Base-by-base conservation (phyloP, 2,113 vertebrate genomes). In the Cyprinus carpio region DNA sequence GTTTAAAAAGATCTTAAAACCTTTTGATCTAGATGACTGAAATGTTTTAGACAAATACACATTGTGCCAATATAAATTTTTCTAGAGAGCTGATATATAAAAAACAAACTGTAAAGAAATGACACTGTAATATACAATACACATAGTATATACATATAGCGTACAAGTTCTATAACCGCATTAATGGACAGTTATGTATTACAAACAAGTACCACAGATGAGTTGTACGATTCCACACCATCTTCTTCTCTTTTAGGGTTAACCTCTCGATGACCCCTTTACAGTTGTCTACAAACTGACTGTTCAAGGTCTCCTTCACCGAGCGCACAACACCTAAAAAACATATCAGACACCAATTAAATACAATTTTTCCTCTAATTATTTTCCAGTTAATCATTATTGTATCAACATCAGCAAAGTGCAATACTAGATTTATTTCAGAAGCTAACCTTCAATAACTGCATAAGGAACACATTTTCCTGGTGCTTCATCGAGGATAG, bases 141-240 rank as follows among this genome's bases (percentile, higher is more conserved):
- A 2, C 18, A 54, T 18, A 18, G 29, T 29, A 67, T 10, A 37
- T 1, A 37, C 37, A 37, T 5, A 40, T 67, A 31, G 6, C 18
- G 64, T 31, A 67, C 4, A 67, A 6, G 16, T 31, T 18, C 3
- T 31, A 16, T 8, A 67, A 29, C 40, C 2, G 10, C 40, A 43
- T 43, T 43, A 43, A 43, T 10, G 2, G 40, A 43, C 40, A 43
- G 40, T 43, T 10, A 43, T 43, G 40, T 12, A 37, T 79, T 76
- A 9, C 2, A 7, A 60, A 0, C 0, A 88, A 90, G 0, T 93
- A 98, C 98, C 97, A 99, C 16, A 98, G 93, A 88, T 97, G 96
- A 15, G 97, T 98, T 6, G 97, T 98, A 77, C 96, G 94, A 89
- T 98, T 99, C 98, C 98, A 99, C 67, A 99, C 97, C 96, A 98